phyloP scores from a whole-genome alignment of 2,797 vertebrate genomes.

The Lacerta agilis region DNA sequence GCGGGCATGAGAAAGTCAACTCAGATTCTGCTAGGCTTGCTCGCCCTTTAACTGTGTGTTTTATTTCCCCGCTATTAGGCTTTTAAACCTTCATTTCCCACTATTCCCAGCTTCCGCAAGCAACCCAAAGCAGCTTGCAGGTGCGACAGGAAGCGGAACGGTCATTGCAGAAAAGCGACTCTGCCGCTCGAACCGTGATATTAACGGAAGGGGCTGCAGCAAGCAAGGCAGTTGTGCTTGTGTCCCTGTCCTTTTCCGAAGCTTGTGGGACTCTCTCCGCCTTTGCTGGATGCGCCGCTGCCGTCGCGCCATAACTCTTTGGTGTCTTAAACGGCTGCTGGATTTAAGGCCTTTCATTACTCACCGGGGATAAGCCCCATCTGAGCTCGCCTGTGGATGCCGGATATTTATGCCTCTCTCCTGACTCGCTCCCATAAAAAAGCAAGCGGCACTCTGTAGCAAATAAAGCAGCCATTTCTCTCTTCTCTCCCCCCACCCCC shows the following conservation, averaged over 20 bases:
- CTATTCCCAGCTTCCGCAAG: neutral
- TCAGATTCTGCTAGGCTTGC: no score
- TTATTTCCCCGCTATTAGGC: no score
- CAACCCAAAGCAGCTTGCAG: neutral
- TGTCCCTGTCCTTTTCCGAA: neutral
- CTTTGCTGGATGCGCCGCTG: neutral
- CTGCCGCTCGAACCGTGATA: neutral
- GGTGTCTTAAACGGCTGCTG: constrained; percentile 19
- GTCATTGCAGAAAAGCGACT: neutral
- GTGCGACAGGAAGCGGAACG: neutral
- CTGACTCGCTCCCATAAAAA: neutral
- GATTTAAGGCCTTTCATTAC: constrained; percentile 28
- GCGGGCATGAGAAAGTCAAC: no score
- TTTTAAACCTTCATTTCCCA: no score
- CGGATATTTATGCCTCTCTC: constrained; percentile 31
- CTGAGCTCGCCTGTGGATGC: neutral
- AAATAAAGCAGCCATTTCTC: no score
- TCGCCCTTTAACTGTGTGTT: no score
- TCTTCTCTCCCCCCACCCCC: neutral
- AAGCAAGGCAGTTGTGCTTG: no score
- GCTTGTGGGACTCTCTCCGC: neutral
- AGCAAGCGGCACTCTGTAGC: neutral
- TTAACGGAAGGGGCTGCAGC: neutral
- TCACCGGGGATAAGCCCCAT: constrained; percentile 25
- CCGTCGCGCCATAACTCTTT: neutral